Base-by-base conservation (phyloP, 2,888 invertebrate genomes). In the Dromius quadrimaculatus region DNA sequence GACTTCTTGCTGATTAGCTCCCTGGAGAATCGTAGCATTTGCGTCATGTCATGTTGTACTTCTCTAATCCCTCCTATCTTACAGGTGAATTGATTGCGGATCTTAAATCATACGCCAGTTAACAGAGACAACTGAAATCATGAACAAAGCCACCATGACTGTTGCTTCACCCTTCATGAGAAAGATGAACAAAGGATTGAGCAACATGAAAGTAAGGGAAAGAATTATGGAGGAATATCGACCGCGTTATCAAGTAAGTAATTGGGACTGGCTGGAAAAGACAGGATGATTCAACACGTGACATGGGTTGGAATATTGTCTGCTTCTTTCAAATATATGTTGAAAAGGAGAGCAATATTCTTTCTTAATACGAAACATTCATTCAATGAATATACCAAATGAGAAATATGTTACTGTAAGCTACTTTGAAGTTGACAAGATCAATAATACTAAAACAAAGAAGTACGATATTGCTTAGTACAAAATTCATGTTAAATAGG, bases 91-190 rank as follows among this genome's bases (percentile, higher is more conserved):
- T 78, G 77, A 79, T 79, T 77, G 78, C 78, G 72, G 74, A 74
- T 76, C 73, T 73, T 79, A 78, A 79, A 79, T 79, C 79, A 79
- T 79, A 78, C 75, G 76, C 77, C 79, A 78, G 78, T 78, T 79
- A 79, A 76, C 77, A 77, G 77, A 77, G 77, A 77, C 77, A 75
- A 76, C 66, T 74, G 66, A 73, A 74, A 74, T 74, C 73, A 71
- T 72, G 41, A 36, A 15, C 34, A 47, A 47, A 47, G 57, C 61
- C 57, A 17, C 15, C 5, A 13, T 17, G 15, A 5, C 45, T 45
- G 45, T 57, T 62, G 61, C 38, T 23, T n/a, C 6, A n/a, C n/a
- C n/a, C n/a, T n/a, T n/a, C n/a, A n/a, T n/a, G n/a, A 19, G 34
- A 38, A 3, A n/a, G n/a, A 3, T 38, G 38, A 38, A 38, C 34